Percentiles rank a stretch among this genome's conserved stretches.
phyloP scores from a whole-genome alignment of 1,140 invertebrate species.

The Drosophila azteca region DNA sequence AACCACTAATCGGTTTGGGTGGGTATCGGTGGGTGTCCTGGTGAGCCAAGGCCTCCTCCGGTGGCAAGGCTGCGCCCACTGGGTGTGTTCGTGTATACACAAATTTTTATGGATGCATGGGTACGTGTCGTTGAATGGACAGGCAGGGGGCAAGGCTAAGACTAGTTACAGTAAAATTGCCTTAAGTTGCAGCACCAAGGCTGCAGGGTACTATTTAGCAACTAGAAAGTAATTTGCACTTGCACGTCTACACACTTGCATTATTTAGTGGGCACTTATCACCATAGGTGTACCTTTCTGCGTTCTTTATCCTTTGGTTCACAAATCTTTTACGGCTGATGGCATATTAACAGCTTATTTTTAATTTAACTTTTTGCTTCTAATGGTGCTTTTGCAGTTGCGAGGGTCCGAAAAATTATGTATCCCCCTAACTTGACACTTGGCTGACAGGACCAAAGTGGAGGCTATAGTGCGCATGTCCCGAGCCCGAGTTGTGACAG shows the following conservation, averaged over 20 bases:
- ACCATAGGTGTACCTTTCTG: constrained; percentile 28
- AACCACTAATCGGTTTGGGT: constrained; percentile 6
- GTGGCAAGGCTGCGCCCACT: constrained; percentile 22
- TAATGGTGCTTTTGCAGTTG: constrained; percentile 49
- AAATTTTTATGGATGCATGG: neutral
- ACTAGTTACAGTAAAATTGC: constrained; percentile 28
- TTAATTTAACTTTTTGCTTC: constrained; percentile 22
- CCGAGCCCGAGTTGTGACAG: constrained; percentile 50
- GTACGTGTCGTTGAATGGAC: constrained; percentile 18
- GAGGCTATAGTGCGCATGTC: constrained; percentile 55
- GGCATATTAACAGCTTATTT: constrained; percentile 44
- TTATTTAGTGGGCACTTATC: constrained; percentile 10
- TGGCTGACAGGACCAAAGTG: constrained; percentile 48
- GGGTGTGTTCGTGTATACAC: constrained; percentile 6
- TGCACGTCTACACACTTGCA: neutral
- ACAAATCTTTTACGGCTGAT: constrained; percentile 34
- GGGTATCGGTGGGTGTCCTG: neutral
- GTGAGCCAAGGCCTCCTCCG: constrained; percentile 17
- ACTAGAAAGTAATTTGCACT: constrained; percentile 35
- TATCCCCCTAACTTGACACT: constrained; percentile 70
- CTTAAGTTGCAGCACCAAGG: constrained; percentile 19
- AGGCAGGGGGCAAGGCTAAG: constrained; percentile 30
- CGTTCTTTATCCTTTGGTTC: constrained; percentile 6
- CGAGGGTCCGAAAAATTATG: constrained; percentile 79
- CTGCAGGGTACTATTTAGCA: constrained; percentile 1